Evolutionary conservation across 2,888 invertebrate genomes (phyloP).

Genomic region (Ischnus inquisitorius): DNA sequence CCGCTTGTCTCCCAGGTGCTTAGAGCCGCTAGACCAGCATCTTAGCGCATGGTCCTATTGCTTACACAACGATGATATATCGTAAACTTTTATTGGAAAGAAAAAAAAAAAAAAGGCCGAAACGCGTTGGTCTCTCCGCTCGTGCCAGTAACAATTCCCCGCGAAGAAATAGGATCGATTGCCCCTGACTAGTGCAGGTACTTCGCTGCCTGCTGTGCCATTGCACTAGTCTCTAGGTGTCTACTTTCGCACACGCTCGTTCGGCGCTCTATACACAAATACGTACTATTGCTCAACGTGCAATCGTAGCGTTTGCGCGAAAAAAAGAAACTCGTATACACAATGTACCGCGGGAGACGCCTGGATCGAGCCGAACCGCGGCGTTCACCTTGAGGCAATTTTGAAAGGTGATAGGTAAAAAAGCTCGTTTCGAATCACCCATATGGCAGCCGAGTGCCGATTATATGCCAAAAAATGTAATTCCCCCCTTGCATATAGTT

Average conservation of each 20-base stretch:
- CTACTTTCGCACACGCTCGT: background rate
- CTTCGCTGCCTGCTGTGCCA: slow-evolving; percentile 3
- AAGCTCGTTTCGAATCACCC: slow-evolving; percentile 21
- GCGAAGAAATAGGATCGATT: slow-evolving; percentile 9
- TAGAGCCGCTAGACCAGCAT: background rate
- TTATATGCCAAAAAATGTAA: background rate
- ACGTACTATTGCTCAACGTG: background rate
- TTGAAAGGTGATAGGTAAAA: slow-evolving; percentile 54
- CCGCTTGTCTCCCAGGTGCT: background rate
- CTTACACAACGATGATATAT: background rate
- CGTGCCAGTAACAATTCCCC: background rate
- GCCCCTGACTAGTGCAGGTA: background rate
- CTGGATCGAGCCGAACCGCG: slow-evolving; percentile 23
- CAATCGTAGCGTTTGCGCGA: background rate
- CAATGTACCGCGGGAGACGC: slow-evolving; percentile 8
- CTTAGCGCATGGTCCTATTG: background rate
- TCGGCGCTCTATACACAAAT: background rate
- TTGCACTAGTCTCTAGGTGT: slow-evolving; percentile 11
- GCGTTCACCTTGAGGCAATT: slow-evolving; percentile 48
- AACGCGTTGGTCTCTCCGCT: background rate
- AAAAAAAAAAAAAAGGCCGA: background rate
- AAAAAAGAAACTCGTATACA: background rate
- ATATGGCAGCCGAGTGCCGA: background rate
- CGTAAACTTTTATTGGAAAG: background rate
- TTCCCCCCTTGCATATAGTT: background rate